Percentiles rank a stretch among this genome's conserved stretches.
These are phyloP conservation scores for Napeogenes inachia DNA, from an alignment of 2,888 invertebrate genomes.

Conservation along the genomic window DNA sequence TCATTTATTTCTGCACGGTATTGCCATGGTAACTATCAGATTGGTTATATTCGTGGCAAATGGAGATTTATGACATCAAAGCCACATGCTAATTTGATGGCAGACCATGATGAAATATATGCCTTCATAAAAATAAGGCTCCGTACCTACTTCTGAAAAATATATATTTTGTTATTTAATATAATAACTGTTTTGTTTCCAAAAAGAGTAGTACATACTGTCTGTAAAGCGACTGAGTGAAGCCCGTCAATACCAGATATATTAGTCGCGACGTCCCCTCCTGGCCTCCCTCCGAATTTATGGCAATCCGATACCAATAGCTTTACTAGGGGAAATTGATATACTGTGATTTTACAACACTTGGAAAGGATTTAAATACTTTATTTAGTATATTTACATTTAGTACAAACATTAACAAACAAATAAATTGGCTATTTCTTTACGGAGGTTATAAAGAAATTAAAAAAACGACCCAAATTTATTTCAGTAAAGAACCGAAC, in stretches of 20 bases:
- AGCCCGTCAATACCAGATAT: slow-evolving; percentile 59
- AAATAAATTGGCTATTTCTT: too few species aligned
- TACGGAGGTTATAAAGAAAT: too few species aligned
- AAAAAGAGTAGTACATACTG: too few species aligned
- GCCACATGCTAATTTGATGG: background rate
- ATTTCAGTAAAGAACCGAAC: too few species aligned
- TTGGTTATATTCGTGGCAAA: background rate
- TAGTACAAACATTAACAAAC: too few species aligned
- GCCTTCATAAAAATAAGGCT: background rate
- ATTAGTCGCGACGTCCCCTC: slow-evolving; percentile 40
- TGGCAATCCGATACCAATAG: slow-evolving; percentile 61
- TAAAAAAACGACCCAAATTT: too few species aligned
- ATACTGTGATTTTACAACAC: background rate
- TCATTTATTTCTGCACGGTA: background rate
- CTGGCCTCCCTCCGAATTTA: slow-evolving; percentile 51
- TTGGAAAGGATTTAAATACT: background rate
- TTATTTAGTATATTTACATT: background rate
- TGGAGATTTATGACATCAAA: background rate
- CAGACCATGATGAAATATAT: background rate
- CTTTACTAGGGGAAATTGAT: background rate
- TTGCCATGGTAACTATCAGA: background rate
- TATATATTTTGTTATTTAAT: background rate
- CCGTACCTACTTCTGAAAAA: background rate
- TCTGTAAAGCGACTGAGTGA: slow-evolving; percentile 32
- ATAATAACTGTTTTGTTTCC: background rate